phyloP scores from a whole-genome alignment of 2,113 vertebrate genomes.

The Pampusana beccarii region DNA sequence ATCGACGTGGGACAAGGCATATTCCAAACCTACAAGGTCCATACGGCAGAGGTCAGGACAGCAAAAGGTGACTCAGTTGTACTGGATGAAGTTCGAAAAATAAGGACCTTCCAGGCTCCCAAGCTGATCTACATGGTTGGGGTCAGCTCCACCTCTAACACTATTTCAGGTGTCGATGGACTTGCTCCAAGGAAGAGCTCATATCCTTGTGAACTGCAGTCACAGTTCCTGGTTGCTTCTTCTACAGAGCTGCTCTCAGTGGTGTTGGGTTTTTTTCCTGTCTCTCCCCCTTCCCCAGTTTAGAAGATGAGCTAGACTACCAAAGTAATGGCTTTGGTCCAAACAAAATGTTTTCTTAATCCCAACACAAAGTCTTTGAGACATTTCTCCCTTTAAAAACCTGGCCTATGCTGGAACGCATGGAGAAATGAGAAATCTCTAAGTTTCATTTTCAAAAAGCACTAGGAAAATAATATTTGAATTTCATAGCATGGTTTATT shows the following conservation, averaged over 20 bases:
- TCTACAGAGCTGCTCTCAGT: neutral
- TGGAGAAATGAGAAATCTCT: neutral
- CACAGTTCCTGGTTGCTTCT: neutral
- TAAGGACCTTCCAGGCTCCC: neutral
- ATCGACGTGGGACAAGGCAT: conserved; percentile 63
- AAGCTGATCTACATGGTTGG: neutral
- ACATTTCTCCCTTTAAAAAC: neutral
- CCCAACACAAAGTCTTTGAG: neutral
- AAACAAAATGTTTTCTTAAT: neutral
- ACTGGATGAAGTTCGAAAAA: neutral
- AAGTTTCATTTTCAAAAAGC: neutral
- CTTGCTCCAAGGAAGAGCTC: neutral
- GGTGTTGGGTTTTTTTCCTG: neutral
- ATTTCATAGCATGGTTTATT: neutral
- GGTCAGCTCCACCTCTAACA: neutral
- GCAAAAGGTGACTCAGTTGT: fast-evolving
- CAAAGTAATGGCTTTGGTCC: neutral
- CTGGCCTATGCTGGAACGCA: neutral
- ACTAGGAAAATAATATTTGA: fast-evolving
- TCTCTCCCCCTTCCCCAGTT: neutral
- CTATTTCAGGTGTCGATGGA: fast-evolving
- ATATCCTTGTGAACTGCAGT: neutral
- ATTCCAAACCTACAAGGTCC: conserved; percentile 75
- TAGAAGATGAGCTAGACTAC: neutral
- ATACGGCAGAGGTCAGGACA: neutral